Percentiles rank a stretch among this genome's conserved stretches.
Conservation (phyloP, 2,888 invertebrate species). For the Bellardia pandia region DNA sequence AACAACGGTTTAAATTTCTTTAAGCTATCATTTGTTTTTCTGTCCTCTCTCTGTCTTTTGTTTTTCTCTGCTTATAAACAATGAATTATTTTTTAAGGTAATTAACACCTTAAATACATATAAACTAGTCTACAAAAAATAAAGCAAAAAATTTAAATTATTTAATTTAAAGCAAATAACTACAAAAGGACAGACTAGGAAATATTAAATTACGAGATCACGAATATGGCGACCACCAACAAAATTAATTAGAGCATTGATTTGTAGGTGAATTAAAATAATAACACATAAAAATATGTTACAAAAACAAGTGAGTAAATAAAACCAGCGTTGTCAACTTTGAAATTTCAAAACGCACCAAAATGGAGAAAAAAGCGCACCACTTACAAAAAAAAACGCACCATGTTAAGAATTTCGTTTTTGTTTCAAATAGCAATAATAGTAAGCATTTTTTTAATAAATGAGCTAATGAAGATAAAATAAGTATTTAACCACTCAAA, state of each 20-base stretch:
- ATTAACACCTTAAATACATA: conserved; percentile 35
- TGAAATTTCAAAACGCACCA: too few relatives aligned
- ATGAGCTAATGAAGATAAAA: too few relatives aligned
- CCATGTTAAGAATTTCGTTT: too few relatives aligned
- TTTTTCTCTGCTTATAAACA: not conserved
- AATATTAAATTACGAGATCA: conserved; percentile 64
- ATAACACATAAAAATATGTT: not conserved
- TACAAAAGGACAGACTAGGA: conserved; percentile 52
- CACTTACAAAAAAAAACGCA: too few relatives aligned
- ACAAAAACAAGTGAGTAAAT: conserved; percentile 24
- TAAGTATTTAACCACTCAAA: too few relatives aligned
- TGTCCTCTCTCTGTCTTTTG: not conserved
- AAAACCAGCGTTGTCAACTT: too few relatives aligned
- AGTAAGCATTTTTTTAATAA: too few relatives aligned
- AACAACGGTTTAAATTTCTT: too few relatives aligned
- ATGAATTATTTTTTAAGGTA: conserved; percentile 1
- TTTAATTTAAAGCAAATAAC: conserved; percentile 1
- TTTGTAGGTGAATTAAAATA: conserved; percentile 22
- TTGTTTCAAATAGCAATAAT: too few relatives aligned
- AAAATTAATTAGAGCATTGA: conserved; percentile 65
- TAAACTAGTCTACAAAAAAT: conserved; percentile 32
- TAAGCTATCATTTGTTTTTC: not conserved
- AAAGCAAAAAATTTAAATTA: not conserved
- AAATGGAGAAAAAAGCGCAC: too few relatives aligned
- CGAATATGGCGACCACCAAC: not conserved